A percentile compares a stretch with the other conserved stretches of the same genome.
Evolutionary conservation across 2,113 vertebrate species (phyloP).

Genomic region (Patagioenas fasciata): DNA sequence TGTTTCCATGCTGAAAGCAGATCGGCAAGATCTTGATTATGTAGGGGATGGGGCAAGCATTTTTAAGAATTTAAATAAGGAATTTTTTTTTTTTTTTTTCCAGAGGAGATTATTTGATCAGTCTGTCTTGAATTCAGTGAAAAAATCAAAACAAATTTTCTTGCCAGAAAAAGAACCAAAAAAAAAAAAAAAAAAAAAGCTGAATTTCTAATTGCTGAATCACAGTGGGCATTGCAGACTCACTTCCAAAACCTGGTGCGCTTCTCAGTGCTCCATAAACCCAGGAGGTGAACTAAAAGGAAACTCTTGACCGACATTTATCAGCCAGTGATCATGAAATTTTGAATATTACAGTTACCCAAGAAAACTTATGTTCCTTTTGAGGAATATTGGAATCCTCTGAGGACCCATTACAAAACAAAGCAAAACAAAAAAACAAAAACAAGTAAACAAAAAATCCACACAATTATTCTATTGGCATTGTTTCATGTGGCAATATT

Average conservation of each 20-base stretch:
- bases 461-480: not conserved
- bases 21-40: not conserved
- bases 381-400: not conserved
- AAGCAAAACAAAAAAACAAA: not conserved
- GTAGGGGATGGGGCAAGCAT: not conserved
- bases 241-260: not conserved
- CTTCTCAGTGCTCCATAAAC: not conserved
- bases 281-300: not conserved
- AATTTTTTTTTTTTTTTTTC: not conserved
- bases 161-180: not conserved
- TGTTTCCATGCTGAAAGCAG: not conserved
- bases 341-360: not conserved
- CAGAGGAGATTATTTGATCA: not conserved
- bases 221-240: not conserved
- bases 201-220: not conserved
- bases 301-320: not conserved
- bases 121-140: fast-evolving
- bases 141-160: not conserved
- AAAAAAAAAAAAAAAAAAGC: too few relatives aligned
- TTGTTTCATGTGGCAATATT: not conserved
- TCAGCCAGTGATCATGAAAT: not conserved
- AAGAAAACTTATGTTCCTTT: not conserved
- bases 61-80: not conserved
- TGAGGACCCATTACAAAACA: not conserved
- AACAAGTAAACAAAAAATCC: not conserved